Base-by-base conservation (phyloP, 2,888 invertebrate species). In the Elegia similella region DNA sequence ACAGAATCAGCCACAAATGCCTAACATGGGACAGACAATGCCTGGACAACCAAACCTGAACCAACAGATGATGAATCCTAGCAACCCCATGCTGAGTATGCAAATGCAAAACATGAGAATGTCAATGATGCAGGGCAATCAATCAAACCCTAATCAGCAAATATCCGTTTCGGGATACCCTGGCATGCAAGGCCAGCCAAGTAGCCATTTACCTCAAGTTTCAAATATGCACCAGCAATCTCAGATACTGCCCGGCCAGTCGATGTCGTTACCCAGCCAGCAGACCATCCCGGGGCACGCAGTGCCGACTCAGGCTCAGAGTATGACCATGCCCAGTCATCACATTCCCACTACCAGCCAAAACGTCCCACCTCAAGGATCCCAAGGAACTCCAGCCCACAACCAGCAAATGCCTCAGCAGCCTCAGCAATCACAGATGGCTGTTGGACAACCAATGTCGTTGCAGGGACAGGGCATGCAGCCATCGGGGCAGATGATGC, bases 81-180 rank as follows among this genome's bases (percentile, higher is more conserved):
- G 62, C 58, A 88, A 84, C 60, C 78, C 82, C 2, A 82, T 87
- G 78, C 71, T 82, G 59, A 78, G 79, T 16, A 77, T 89, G 80
- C 88, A 86, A 71, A 82, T 89, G 82, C 84, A 80, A 55, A 86
- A 84, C 60, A 85, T 90, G 83, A 79, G 90, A 70, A 84, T 88
- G 83, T 80, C 88, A 6, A 64, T 82, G 50, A 81, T 84, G 76
- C 86, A 78, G 63, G 81, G 78, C 12, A 82, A 76, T 58, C 81
- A 79, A 56, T 75, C 77, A 7, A 83, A 73, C 59, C 57, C 69
- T 23, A 81, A 76, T 57, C 82, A 78, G 56, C 85, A 83, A 70
- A 70, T 80, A 2, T 77, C 23, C 23, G 23, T 23, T 23, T 23
- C 81, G 8, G 80, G 77, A n/a, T 89, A 82, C 59, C 72, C 80